Conservation (phyloP, 2,888 invertebrate species). For the Lucinisca nassula region DNA sequence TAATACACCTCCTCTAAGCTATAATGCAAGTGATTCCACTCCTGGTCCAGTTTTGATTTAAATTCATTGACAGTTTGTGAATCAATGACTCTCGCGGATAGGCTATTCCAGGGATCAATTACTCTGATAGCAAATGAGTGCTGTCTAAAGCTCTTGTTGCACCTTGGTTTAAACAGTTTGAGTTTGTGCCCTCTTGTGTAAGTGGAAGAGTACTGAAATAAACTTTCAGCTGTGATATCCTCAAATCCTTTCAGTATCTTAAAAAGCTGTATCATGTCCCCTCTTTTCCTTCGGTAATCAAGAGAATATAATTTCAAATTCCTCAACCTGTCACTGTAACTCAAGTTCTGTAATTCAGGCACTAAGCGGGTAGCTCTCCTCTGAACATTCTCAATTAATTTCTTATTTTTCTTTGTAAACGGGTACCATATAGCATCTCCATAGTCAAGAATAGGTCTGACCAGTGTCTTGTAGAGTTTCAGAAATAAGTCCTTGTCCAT, state of each 20-base stretch:
- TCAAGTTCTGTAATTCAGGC: neutral
- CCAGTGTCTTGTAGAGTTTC: neutral
- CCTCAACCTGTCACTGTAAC: neutral
- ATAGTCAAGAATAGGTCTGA: constrained; percentile 27
- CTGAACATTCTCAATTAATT: constrained; percentile 26
- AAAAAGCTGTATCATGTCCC: neutral
- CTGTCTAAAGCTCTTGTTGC: neutral
- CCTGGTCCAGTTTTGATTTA: no score
- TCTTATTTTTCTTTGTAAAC: neutral
- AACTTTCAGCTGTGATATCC: neutral
- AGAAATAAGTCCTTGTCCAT: neutral
- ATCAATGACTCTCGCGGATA: no score
- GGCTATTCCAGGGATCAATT: neutral
- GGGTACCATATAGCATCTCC: constrained; percentile 18
- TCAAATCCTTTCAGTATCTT: constrained; percentile 3
- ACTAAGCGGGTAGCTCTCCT: constrained; percentile 16
- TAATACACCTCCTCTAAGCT: no score
- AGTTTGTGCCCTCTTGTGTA: neutral
- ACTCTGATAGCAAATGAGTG: neutral
- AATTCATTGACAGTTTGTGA: no score
- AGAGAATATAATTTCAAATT: no score
- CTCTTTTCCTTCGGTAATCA: neutral
- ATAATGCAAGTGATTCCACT: no score
- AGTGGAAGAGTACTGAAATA: neutral
- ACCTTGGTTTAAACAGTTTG: neutral